Evolutionary conservation across 2,888 invertebrate species (phyloP).

Genomic region (Hedya salicella): DNA sequence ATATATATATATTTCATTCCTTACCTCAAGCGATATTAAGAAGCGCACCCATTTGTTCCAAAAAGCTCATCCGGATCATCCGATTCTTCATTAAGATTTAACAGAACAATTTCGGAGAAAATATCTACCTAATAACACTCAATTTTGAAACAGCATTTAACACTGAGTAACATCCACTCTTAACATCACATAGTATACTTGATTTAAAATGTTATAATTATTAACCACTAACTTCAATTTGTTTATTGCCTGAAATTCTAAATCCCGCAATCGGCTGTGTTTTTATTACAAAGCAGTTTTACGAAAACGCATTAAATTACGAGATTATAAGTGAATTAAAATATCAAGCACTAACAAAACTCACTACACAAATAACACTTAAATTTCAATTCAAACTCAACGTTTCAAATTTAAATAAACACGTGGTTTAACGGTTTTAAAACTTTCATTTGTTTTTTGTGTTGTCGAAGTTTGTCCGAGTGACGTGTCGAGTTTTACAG

Average conservation of each 20-base stretch:
- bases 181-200: neutral
- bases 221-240: too few species aligned
- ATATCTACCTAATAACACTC: neutral
- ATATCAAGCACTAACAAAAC: neutral
- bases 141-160: neutral
- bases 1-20: neutral
- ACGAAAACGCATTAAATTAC: neutral
- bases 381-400: neutral
- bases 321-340: neutral
- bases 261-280: too few species aligned
- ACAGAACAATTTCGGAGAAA: conserved; percentile 4
- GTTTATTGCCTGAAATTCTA: too few species aligned
- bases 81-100: conserved; percentile 2
- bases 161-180: neutral
- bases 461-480: conserved; percentile 20
- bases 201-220: neutral
- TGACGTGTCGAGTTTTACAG: conserved; percentile 6
- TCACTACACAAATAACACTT: neutral
- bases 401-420: neutral
- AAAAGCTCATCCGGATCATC: conserved; percentile 20
- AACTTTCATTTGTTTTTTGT: neutral
- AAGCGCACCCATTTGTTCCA: conserved; percentile 18
- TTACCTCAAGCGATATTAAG: conserved; percentile 33
- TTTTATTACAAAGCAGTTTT: neutral
- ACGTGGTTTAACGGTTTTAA: neutral